Evolutionary conservation across 2,113 vertebrate species (phyloP).

Genomic region (Formicarius rufipectus): DNA sequence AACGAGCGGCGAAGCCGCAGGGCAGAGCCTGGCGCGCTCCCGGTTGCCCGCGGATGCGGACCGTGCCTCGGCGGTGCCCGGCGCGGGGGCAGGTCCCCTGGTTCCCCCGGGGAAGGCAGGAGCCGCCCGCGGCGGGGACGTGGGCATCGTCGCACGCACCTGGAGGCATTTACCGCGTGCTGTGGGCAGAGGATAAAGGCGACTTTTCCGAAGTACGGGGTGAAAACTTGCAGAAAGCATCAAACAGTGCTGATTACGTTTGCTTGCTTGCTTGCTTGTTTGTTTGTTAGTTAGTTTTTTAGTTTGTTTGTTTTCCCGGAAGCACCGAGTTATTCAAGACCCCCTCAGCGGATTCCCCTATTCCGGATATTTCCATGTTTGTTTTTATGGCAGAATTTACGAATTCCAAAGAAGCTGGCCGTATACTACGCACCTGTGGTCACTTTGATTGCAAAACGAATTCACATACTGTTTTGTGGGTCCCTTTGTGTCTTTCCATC

Average conservation of each 20-base stretch:
- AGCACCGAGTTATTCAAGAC: neutral
- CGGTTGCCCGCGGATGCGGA: neutral
- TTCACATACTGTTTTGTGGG: neutral
- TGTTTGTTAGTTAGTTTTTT: too few species aligned
- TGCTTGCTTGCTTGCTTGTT: neutral
- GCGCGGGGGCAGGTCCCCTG: fast-evolving
- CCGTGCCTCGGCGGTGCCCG: neutral
- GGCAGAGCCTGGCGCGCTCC: neutral
- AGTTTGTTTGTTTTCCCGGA: neutral
- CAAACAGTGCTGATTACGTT: neutral
- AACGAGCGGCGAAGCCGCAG: neutral
- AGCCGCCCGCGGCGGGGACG: neutral
- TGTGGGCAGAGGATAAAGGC: neutral
- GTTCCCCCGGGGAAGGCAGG: neutral
- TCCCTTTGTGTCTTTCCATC: neutral
- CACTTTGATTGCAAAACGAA: neutral
- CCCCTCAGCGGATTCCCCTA: fast-evolving
- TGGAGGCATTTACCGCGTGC: neutral
- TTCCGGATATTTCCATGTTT: neutral
- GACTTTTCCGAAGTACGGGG: neutral
- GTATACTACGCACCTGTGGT: neutral
- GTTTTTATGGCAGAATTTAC: neutral
- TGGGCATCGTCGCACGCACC: neutral
- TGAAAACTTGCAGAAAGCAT: neutral
- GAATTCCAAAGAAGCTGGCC: neutral